Base-by-base conservation (phyloP, 2,888 invertebrate genomes). In the Ganaspis brasiliensis region DNA sequence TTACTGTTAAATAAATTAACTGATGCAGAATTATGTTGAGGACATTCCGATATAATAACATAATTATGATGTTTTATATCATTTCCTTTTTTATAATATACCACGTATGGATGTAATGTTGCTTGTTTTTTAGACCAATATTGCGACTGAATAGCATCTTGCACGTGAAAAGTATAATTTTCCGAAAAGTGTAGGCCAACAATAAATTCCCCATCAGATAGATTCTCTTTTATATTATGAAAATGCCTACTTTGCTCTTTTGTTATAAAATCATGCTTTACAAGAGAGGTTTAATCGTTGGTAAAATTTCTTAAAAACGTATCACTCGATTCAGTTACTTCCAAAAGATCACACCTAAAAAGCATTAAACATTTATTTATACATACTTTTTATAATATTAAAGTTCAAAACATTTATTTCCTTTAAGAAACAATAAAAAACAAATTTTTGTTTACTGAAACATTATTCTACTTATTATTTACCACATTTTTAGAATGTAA, bases 121-220 rank as follows among this genome's bases (percentile, higher is more conserved):
- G 55, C 63, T 52, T 73, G 67, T 10, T 37, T 52, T 57, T 77
- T 70, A 31, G 70, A 35, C 73, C 77, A 67, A 45, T 77, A 57
- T 45, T 67, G 49, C 1, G 73, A 55, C 55, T 73, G 77, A 3
- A 73, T 56, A 24, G 77, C 73, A 52, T 77, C 73, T 73, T 77
- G 73, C 0, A 77, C n/a, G 1, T 19, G 9, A 72, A 74, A 74
- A 16, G 40, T 59, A 16, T 74, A 74, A 55, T 77, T 77, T 74
- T 72, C 74, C 3, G 77, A 31, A 40, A 77, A 77, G 74, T 77
- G 72, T 5, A 77, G 45, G 8, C 67, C 24, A 10, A 55, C 75
- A 35, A 16, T 1, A 16, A 52, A 52, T 16, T 52, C 52, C 2
- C 52, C 56, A 19, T 63, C 63, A 10, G 16, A 5, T 12, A 63